Percentiles rank a stretch among this genome's conserved stretches.
phyloP scores from a whole-genome alignment of 2,888 invertebrate genomes.

The Drosophila nr. perissopoda region DNA sequence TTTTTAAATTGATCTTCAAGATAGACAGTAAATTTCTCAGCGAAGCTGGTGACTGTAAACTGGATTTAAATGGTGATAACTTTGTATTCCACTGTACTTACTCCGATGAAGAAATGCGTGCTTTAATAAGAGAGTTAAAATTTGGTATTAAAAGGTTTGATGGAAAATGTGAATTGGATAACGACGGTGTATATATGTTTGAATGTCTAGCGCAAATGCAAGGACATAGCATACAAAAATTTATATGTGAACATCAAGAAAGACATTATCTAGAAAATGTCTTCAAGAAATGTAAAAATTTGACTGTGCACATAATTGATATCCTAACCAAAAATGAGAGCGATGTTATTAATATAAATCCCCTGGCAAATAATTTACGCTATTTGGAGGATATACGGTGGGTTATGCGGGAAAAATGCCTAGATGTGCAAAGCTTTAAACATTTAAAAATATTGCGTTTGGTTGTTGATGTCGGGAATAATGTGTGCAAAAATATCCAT shows the following conservation, averaged over 20 bases:
- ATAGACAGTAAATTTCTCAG: background rate
- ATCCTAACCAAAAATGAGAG: background rate
- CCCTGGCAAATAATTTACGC: background rate
- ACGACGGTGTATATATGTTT: background rate
- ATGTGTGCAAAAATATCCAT: background rate
- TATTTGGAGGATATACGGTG: background rate
- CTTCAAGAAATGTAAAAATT: background rate
- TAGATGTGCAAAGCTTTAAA: background rate
- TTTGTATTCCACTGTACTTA: background rate
- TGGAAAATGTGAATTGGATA: background rate
- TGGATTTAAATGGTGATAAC: background rate
- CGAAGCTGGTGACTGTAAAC: background rate
- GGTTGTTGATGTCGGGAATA: fast-evolving
- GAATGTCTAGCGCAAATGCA: too few relatives aligned
- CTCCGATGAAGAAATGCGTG: fast-evolving
- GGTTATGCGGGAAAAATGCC: background rate
- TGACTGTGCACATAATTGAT: fast-evolving
- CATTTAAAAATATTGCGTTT: background rate
- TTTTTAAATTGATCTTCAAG: background rate
- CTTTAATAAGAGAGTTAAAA: background rate
- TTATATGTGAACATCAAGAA: background rate
- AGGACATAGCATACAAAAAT: fast-evolving
- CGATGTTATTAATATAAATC: fast-evolving
- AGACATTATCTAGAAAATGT: background rate
- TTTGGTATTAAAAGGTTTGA: background rate